These are phyloP conservation scores for Barbus barbus DNA, from an alignment of 2,113 vertebrate genomes.

Conservation along the genomic window DNA sequence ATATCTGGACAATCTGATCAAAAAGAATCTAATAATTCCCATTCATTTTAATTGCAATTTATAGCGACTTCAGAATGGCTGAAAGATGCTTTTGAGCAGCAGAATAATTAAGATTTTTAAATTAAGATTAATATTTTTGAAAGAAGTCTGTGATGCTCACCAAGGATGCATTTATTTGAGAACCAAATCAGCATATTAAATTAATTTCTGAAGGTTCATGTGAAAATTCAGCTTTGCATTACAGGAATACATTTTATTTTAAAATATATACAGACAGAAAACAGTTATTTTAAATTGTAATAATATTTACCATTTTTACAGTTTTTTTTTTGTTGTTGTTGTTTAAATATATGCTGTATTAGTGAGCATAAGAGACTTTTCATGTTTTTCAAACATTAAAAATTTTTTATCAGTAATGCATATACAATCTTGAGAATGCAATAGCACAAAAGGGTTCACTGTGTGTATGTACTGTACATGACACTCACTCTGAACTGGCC, in stretches of 20 bases:
- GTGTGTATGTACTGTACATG: background rate
- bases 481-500: slow-evolving; percentile 92
- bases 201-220: too few species aligned
- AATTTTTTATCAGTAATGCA: too few species aligned
- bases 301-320: too few species aligned
- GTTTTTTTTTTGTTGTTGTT: too few species aligned
- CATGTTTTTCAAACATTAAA: too few species aligned
- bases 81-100: background rate
- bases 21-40: background rate
- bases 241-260: too few species aligned
- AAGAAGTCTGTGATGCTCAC: background rate
- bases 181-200: too few species aligned
- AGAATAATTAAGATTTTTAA: background rate
- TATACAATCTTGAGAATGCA: background rate
- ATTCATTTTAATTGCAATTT: background rate
- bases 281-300: too few species aligned
- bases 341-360: background rate
- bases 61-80: background rate
- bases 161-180: background rate
- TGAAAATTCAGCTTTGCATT: too few species aligned
- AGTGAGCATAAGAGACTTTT: background rate
- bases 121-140: background rate
- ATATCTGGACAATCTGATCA: background rate
- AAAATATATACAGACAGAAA: too few species aligned
- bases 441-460: background rate